Conservation (phyloP, 2,113 vertebrate species). For the Carlito syrichta region DNA sequence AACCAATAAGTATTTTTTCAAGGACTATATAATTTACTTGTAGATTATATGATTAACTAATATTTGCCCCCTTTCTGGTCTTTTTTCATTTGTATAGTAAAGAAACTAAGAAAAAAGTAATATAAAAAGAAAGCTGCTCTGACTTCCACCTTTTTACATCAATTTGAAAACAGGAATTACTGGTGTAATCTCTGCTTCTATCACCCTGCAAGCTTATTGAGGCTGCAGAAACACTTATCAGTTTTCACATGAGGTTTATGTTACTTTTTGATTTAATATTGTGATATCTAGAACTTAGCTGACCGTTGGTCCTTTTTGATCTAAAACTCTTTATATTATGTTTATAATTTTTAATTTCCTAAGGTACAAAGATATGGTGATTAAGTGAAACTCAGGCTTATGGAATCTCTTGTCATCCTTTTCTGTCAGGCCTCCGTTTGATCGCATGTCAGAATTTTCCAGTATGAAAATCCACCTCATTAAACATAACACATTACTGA, state of each 20-base stretch:
- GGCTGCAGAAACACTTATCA: background rate
- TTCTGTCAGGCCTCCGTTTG: constrained; percentile 90
- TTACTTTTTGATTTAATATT: background rate
- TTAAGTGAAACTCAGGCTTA: constrained; percentile 36
- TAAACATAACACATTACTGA: constrained; percentile 95
- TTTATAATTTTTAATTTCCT: constrained; percentile 30
- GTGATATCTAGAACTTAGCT: background rate
- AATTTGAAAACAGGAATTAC: background rate
- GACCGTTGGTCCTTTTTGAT: background rate
- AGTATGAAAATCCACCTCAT: constrained; percentile 96
- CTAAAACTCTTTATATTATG: background rate
- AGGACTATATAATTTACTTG: background rate
- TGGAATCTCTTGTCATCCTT: constrained; percentile 32
- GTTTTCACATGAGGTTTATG: background rate
- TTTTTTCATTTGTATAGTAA: constrained; percentile 12
- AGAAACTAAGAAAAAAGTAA: background rate
- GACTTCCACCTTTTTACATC: background rate
- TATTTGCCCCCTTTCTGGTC: background rate
- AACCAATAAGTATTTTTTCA: background rate
- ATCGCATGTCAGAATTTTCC: constrained; percentile 95
- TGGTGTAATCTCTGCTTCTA: background rate
- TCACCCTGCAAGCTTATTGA: background rate
- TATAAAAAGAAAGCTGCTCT: background rate
- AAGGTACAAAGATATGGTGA: background rate
- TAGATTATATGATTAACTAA: background rate